Evolutionary conservation across 2,113 vertebrate species (phyloP).

Genomic region (Etia nguti): DNA sequence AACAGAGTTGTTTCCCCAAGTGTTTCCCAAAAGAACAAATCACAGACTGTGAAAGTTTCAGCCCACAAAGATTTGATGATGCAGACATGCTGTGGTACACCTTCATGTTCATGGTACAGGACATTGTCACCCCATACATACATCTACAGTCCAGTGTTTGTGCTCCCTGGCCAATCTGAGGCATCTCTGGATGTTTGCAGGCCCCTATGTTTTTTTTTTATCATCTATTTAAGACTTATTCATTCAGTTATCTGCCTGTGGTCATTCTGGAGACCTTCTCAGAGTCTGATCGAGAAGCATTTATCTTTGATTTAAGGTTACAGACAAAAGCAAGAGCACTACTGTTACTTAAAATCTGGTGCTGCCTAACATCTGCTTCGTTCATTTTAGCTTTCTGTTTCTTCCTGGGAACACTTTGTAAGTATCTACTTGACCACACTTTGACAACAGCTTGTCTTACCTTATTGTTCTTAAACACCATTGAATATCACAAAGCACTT

Average conservation of each 20-base stretch:
- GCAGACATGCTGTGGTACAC: neutral
- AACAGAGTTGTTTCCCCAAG: neutral
- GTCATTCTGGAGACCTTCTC: no score
- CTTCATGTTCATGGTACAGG: neutral
- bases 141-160: neutral
- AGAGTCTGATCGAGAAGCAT: neutral
- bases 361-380: no score
- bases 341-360: no score
- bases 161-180: neutral
- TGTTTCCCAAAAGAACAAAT: neutral
- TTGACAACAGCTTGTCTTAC: neutral
- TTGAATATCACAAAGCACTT: neutral
- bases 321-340: neutral
- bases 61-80: neutral
- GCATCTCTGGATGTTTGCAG: neutral
- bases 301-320: neutral
- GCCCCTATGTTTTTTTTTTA: neutral
- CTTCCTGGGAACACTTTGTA: neutral
- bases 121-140: neutral
- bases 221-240: rapidly evolving
- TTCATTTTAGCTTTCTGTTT: neutral
- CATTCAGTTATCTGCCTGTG: neutral
- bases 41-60: no score
- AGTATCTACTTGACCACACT: neutral
- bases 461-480: no score